Conservation (phyloP, 2,888 invertebrate genomes). For the Drosophila austrosaltans region DNA sequence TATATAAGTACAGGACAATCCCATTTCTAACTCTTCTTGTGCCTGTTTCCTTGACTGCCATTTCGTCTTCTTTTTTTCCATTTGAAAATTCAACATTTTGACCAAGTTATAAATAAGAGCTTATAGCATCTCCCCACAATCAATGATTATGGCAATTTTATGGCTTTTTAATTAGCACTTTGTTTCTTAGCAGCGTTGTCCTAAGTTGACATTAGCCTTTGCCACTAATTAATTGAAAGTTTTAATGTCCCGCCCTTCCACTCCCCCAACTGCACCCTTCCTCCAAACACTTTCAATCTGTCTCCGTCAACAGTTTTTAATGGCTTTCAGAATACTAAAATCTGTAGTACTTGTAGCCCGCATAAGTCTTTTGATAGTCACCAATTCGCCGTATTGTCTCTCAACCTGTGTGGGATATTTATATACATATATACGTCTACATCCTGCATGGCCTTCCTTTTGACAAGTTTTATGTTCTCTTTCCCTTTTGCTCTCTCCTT, state of each 20-base stretch:
- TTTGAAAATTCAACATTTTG: neutral
- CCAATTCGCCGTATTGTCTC: neutral
- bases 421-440: neutral
- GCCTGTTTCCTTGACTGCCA: no score
- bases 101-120: neutral
- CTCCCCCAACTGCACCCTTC: neutral
- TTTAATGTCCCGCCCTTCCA: neutral
- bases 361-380: constrained; percentile 5
- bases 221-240: constrained; percentile 5
- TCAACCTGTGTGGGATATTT: constrained; percentile 1
- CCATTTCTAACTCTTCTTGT: no score
- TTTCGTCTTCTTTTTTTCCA: no score
- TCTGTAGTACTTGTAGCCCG: constrained; percentile 1
- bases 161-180: constrained; percentile 3
- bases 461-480: neutral
- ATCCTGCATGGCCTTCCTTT: neutral
- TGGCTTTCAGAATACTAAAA: neutral
- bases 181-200: neutral
- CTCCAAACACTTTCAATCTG: no score
- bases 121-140: neutral
- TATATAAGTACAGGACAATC: no score
- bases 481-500: neutral
- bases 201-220: neutral
- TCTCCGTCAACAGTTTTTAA: neutral
- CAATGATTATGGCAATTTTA: neutral